Evolutionary conservation across 2,888 invertebrate species (phyloP), one percentile per base, ranked within the genome.

Genomic region (Pammene fasciana): DNA sequence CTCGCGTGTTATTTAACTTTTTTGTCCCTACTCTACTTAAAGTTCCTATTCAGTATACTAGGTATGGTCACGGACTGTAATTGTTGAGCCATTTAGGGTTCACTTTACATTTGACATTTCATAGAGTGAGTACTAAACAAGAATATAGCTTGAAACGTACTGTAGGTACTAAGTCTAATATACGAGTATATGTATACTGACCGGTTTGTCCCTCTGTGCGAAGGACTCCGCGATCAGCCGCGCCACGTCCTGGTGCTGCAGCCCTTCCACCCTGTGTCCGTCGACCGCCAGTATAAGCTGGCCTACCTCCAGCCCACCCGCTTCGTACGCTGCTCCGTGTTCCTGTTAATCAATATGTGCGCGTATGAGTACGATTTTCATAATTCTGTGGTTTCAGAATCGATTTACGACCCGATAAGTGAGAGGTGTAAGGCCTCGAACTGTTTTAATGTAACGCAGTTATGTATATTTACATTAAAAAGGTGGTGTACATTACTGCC

Each of bases 261-360:
- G 93, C 70, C 97, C 96, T 85, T 95, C 94, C 71, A 96, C 95
- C 70, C 95, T 93, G 84, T 95, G 94, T 73, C 98, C 97, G 86
- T 98, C 97, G 76, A 98, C 97, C 86, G 98, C 97, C 75, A 99
- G 94, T 82, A 99, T 98, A 75, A 98, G 94, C 91, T 99, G 98
- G 71, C 99, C 99, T 74, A 98, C 97, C 88, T 98, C 97, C 75
- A 99, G 93, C 71, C 98, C 98, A 52, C 98, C 98, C 57, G 98
- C 97, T 85, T 97, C 96, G 87, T 95, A 97, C 54, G 99, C 99
- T 71, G 98, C 98, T 65, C 99, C 99, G 86, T 97, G 97, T 90
- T 98, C 97, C 98, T 98, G 87, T 14, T 43, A 43, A 92, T 84
- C 8, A 13, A 18, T 59, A 26, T 14, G 7, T 8, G 26, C 2